A percentile compares a stretch with the other conserved stretches of the same genome.
Conservation (phyloP, 2,113 vertebrate genomes). For the Mandrillus leucophaeus region DNA sequence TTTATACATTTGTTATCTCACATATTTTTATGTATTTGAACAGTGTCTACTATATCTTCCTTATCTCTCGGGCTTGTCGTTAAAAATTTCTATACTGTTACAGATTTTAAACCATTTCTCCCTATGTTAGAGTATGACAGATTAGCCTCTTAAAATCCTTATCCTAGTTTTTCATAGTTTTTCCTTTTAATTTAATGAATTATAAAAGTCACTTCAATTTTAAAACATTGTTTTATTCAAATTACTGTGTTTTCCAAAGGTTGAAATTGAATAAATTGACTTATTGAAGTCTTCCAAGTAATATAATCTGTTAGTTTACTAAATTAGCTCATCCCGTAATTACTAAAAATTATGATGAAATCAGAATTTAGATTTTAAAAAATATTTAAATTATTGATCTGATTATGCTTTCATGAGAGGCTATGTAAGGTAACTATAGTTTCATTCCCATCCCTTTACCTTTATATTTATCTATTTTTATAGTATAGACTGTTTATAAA, state of each 20-base stretch:
- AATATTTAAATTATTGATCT: background rate
- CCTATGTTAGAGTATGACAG: background rate
- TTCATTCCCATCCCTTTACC: background rate
- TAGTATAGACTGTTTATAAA: background rate
- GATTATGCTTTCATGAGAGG: background rate
- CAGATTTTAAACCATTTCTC: background rate
- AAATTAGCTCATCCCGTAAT: background rate
- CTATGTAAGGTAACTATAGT: background rate
- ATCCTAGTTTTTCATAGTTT: slow-evolving; percentile 27
- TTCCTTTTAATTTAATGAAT: slow-evolving; percentile 33
- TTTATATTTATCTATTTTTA: background rate
- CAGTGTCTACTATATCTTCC: background rate
- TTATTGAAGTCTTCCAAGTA: background rate
- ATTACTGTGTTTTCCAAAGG: background rate
- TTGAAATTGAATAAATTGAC: slow-evolving; percentile 1
- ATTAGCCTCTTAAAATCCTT: slow-evolving; percentile 40
- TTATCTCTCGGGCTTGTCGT: background rate
- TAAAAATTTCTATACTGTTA: background rate
- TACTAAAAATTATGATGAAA: background rate
- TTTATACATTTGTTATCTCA: background rate
- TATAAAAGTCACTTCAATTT: background rate
- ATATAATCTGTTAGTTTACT: background rate
- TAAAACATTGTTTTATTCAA: slow-evolving; percentile 12
- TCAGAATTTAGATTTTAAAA: background rate
- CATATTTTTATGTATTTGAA: background rate